Evolutionary conservation across 2,797 vertebrate genomes (phyloP), one percentile per base, ranked within the genome.

Genomic region (Tolypeutes matacus): DNA sequence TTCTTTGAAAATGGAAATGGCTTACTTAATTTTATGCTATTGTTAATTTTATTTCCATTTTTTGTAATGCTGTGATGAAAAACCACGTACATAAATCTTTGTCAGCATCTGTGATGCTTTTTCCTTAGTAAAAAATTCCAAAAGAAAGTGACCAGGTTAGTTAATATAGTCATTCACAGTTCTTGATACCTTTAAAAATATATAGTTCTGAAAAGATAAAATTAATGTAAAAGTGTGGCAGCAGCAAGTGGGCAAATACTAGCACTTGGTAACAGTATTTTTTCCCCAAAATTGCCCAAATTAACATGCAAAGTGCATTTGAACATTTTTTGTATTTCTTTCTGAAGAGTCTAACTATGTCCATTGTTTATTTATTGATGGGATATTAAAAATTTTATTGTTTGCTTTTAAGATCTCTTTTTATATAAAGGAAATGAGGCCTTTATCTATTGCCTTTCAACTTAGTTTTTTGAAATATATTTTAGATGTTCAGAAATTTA

Each of bases 1-100:
- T 70, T 70, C 11, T 93, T 96, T 86, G 17, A 89, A 70, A 95
- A 88, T 72, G 53, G 18, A 64, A 91, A 76, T 39, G 29, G 14
- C 69, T 51, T 83, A 51, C 49, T 64, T 36, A 27, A 36, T 72
- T 72, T 90, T 75, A 60, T 56, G 11, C 27, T 92, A 9, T 34
- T 82, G 31, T 17, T 73, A 78, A 2, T 67, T 94, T 86, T 17
- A 46, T 65, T 89, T 46, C 51, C 5, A 39, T 18, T 58, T 89
- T 77, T 81, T 12, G 8, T 36, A 58, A 46, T 0, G 20, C 11
- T 65, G 0, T 80, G 21, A 34, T 85, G 31, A 56, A 64, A 34
- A 34, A 12, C 27, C 31, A 86, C 18, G 36, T 31, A 75, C 15
- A 31, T 29, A 49, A 83, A 58, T 34, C 12, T 82, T 60, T 51